Evolutionary conservation across 2,888 invertebrate species (phyloP).

Genomic region (Mimas tiliae): DNA sequence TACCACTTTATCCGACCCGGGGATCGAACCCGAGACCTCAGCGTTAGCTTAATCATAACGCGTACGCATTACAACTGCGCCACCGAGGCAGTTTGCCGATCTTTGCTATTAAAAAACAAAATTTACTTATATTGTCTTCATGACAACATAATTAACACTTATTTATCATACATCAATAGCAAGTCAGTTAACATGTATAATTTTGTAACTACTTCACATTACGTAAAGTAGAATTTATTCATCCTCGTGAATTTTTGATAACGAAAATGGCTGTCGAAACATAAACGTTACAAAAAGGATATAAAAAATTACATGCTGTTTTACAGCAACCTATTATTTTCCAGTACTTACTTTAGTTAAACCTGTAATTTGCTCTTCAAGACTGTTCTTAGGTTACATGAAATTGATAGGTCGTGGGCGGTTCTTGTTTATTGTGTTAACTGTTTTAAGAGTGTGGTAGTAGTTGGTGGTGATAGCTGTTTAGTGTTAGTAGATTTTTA

Average conservation of each 20-base stretch:
- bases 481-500: too few relatives aligned
- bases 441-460: too few relatives aligned
- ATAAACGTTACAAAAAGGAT: conserved; percentile 11
- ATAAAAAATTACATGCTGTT: neutral
- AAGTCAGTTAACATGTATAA: neutral
- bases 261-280: conserved; percentile 5
- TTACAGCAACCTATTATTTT: neutral
- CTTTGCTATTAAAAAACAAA: too few relatives aligned
- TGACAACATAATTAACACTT: too few relatives aligned
- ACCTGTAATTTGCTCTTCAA: conserved; percentile 5
- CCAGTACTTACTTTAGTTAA: neutral
- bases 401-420: conserved; percentile 11
- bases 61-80: too few relatives aligned
- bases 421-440: too few relatives aligned
- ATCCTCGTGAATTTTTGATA: conserved; percentile 3
- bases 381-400: neutral
- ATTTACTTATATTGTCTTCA: too few relatives aligned
- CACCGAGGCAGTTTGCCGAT: too few relatives aligned
- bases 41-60: too few relatives aligned
- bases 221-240: neutral
- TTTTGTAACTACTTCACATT: neutral
- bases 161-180: neutral
- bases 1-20: too few relatives aligned
- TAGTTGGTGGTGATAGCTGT: too few relatives aligned
- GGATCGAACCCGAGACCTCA: too few relatives aligned